phyloP scores from a whole-genome alignment of 2,888 invertebrate species.

The Conops quadrifasciatus region DNA sequence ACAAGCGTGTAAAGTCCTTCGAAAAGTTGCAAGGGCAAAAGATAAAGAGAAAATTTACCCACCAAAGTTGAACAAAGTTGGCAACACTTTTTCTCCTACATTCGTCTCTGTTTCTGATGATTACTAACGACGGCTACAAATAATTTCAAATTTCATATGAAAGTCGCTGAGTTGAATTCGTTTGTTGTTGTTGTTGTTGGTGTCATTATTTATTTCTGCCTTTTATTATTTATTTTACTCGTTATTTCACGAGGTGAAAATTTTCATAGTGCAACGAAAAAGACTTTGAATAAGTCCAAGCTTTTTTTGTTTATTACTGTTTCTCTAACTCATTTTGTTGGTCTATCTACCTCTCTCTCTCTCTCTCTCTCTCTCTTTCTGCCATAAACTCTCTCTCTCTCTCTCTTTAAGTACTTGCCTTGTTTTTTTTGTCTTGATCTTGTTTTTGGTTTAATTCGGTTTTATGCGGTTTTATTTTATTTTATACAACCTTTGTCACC shows the following conservation, averaged over 20 bases:
- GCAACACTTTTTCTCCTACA: constrained; percentile 1
- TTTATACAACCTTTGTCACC: neutral
- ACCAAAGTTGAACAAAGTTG: constrained; percentile 5
- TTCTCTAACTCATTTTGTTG: no score
- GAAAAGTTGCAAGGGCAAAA: neutral
- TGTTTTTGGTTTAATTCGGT: neutral
- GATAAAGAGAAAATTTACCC: neutral
- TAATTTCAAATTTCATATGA: constrained; percentile 9
- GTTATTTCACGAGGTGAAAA: neutral
- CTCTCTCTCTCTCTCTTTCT: neutral
- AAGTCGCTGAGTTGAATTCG: neutral
- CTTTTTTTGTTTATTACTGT: neutral
- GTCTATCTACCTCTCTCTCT: neutral
- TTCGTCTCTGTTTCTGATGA: no score
- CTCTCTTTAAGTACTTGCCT: neutral
- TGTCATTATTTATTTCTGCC: neutral
- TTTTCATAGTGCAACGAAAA: neutral
- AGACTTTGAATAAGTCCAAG: neutral
- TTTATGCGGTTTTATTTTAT: neutral
- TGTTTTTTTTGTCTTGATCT: neutral
- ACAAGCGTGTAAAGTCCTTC: constrained; percentile 23
- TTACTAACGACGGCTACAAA: no score
- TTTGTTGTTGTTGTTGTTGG: constrained; percentile 1
- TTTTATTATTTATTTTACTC: neutral
- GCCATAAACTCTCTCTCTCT: neutral